Base-by-base conservation (phyloP, 2,888 invertebrate species). In the Trisateles emortualis region DNA sequence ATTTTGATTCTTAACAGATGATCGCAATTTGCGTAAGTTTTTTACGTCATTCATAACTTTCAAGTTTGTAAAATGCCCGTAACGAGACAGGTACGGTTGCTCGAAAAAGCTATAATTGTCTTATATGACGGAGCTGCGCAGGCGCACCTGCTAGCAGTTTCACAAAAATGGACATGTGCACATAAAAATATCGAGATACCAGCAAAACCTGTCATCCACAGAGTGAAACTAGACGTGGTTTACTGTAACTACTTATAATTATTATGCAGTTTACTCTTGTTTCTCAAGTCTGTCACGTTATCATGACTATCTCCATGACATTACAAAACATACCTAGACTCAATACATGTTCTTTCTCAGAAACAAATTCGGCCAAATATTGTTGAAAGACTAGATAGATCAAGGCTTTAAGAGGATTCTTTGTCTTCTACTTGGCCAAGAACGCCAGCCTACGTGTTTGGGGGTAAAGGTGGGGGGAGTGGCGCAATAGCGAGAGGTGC, bases 91-190 rank as follows among this genome's bases (percentile, higher is more conserved):
- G 52, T 43, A 38, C 14, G 30, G 35, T 42, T 39, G 35, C 8
- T 22, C 13, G 22, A 45, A 54, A 56, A 55, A 57, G 42, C 72
- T 71, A 71, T 79, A 82, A 80, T 78, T 72, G 76, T 70, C 56
- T 53, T 62, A 64, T 72, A 65, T 62, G 66, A 64, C 58, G 56
- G 58, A 70, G 64, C 62, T 60, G 53, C 59, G 46, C 72, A 51
- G 71, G 72, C 74, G 78, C 87, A 88, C 86, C 86, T 87, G 85
- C 76, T 65, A 63, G 75, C 76, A 85, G 86, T 86, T 84, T 82
- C 74, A 80, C 65, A 71, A 67, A 73, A 80, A 72, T 79, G 79
- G 83, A 79, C 77, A 69, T 76, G 70, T 70, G 79, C 68, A 81
- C 74, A 81, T 79, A 81, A 78, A 73, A 71, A 57, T 71, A 73